phyloP scores from a whole-genome alignment of 2,113 vertebrate species.

The Pluvialis apricaria region DNA sequence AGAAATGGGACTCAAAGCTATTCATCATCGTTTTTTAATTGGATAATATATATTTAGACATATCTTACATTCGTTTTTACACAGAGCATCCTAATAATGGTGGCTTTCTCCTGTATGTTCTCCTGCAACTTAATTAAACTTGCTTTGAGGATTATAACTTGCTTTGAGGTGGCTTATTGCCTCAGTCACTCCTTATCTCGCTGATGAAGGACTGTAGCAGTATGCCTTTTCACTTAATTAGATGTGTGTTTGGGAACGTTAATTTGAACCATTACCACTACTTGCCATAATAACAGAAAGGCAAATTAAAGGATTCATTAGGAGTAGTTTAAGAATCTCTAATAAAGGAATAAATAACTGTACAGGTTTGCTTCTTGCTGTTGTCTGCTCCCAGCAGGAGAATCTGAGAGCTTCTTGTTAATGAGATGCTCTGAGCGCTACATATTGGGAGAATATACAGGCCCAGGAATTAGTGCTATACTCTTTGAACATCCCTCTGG shows the following conservation, averaged over 20 bases:
- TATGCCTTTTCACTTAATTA: constrained; percentile 32
- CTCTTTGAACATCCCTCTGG: background rate
- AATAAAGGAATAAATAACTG: constrained; percentile 19
- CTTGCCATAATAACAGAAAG: constrained; percentile 5
- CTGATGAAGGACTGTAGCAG: background rate
- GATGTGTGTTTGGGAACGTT: background rate
- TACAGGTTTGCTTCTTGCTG: background rate
- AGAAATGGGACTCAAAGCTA: background rate
- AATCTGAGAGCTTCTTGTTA: background rate
- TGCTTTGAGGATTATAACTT: background rate
- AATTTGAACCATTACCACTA: background rate
- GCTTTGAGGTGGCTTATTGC: background rate
- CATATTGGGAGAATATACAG: background rate
- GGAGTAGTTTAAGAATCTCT: background rate
- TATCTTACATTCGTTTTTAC: background rate
- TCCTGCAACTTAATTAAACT: constrained; percentile 32
- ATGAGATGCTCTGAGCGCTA: background rate
- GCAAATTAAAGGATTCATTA: constrained; percentile 11
- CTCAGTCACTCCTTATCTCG: background rate
- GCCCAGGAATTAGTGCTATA: background rate
- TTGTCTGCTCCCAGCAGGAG: background rate
- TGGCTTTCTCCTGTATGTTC: background rate
- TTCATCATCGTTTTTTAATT: background rate
- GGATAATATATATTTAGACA: background rate
- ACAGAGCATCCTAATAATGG: background rate